A percentile compares a stretch with the other conserved stretches of the same genome.
Evolutionary conservation across 2,797 vertebrate genomes (phyloP).

Genomic region (Characodon lateralis): DNA sequence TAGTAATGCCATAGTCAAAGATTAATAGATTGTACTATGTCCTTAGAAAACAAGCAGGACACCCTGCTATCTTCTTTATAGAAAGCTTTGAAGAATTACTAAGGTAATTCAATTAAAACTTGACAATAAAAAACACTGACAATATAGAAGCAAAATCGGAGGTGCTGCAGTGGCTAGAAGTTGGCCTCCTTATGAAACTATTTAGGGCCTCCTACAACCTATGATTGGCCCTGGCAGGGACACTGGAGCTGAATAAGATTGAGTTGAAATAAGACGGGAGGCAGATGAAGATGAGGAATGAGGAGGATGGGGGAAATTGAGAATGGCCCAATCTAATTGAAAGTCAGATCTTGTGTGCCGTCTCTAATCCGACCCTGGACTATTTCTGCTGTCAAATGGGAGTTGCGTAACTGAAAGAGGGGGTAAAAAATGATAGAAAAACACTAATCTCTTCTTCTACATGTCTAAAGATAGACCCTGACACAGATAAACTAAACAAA

Average conservation of each 20-base stretch:
- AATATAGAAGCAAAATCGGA: not conserved
- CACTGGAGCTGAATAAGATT: conserved; percentile 25
- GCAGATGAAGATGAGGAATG: conserved; percentile 4
- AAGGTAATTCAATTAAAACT: not conserved
- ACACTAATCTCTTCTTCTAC: conserved; percentile 55
- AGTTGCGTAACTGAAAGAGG: conserved; percentile 62
- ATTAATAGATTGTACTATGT: not conserved
- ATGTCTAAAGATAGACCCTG: conserved; percentile 61
- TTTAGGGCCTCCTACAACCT: not conserved
- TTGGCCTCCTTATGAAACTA: not conserved
- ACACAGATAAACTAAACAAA: conserved; percentile 29
- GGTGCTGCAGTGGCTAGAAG: not conserved
- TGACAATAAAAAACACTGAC: not conserved
- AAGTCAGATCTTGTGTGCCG: conserved; percentile 29
- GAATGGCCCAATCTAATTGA: conserved; percentile 28
- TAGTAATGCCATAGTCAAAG: not conserved
- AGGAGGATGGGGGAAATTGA: not conserved
- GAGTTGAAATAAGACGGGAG: conserved; percentile 23
- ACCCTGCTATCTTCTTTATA: not conserved
- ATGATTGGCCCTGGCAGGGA: not conserved
- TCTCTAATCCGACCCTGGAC: conserved; percentile 52
- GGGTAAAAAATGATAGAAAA: conserved; percentile 48
- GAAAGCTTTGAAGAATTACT: not conserved
- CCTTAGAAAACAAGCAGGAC: not conserved
- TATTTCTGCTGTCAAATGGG: conserved; percentile 47